A percentile compares a stretch with the other conserved stretches of the same genome.
phyloP scores from a whole-genome alignment of 1,140 invertebrate species.

The Euglossa dilemma region DNA sequence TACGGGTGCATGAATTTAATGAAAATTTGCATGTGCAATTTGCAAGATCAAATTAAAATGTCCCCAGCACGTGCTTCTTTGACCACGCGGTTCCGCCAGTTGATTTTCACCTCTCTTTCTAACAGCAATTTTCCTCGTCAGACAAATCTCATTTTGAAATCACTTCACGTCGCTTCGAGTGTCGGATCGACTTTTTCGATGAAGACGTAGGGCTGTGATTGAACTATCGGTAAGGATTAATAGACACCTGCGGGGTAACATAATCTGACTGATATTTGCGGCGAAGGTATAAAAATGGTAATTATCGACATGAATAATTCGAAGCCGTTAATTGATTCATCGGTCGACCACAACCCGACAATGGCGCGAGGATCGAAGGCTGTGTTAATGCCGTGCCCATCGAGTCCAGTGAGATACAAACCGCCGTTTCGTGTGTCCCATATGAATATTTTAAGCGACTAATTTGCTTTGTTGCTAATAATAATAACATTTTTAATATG shows the following conservation, averaged over 20 bases:
- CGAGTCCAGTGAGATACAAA: too few species aligned
- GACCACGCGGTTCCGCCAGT: not conserved
- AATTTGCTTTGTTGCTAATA: too few species aligned
- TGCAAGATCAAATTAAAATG: conserved; percentile 6
- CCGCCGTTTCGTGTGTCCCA: too few species aligned
- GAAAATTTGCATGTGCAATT: conserved; percentile 8
- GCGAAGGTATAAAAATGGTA: conserved; percentile 30
- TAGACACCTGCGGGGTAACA: not conserved
- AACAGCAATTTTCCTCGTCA: not conserved
- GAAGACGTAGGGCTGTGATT: not conserved
- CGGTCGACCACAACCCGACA: not conserved
- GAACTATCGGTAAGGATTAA: conserved; percentile 24
- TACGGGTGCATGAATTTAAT: not conserved
- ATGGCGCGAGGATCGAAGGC: not conserved
- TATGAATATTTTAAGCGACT: too few species aligned
- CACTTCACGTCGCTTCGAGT: not conserved
- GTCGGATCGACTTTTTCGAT: not conserved
- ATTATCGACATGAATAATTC: conserved; percentile 33
- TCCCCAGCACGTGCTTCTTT: not conserved
- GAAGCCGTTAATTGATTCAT: not conserved
- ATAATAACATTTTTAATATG: too few species aligned
- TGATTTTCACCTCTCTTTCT: not conserved
- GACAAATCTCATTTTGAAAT: not conserved
- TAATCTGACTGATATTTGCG: not conserved
- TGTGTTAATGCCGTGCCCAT: too few species aligned